Base-by-base conservation (phyloP, 2,113 vertebrate genomes). In the Cyprinodon tularosa region DNA sequence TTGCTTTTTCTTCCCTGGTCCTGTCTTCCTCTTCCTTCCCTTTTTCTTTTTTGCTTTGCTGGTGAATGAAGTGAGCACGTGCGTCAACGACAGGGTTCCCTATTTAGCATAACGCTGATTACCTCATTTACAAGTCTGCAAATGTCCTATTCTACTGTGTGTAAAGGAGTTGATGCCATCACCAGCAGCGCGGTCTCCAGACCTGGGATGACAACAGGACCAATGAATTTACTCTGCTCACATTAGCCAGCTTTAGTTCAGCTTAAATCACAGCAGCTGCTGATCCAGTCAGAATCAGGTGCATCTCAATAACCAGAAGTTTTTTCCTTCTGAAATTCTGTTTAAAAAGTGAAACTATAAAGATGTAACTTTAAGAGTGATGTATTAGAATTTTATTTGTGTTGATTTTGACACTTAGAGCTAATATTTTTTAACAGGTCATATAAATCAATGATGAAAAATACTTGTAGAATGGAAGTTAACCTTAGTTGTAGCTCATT, bases 51-150 rank as follows among this genome's bases (percentile, higher is more conserved):
- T 80, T 74, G 67, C 76, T 84, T 88, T 89, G 82, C 91, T 85
- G 78, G 84, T 91, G 90, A 89, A 86, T 89, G 86, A 85, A 87
- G 76, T 84, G 80, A 80, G 84, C 78, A 68, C 75, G 77, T 86
- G 80, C 87, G 85, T 87, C 80, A 83, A 87, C 83, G 88, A 92
- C 92, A 92, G 93, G 92, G 93, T 93, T 93, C 90, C 90, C 89
- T 86, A 88, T 88, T 90, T 91, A 90, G 88, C 90, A 86, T 89
- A 93, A 91, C 87, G 87, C 89, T 88, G 88, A 94, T 94, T 94
- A 94, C 94, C 94, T 94, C 93, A 94, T 93, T 91, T 91, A 93
- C 91, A 92, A 90, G 92, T 92, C 93, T 94, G 93, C 93, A 94
- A 94, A 94, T 91, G 89, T 91, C 90, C 91, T 92, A 90, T 77